phyloP scores from a whole-genome alignment of 2,113 vertebrate genomes.

The Rhinolophus ferrumequinum region DNA sequence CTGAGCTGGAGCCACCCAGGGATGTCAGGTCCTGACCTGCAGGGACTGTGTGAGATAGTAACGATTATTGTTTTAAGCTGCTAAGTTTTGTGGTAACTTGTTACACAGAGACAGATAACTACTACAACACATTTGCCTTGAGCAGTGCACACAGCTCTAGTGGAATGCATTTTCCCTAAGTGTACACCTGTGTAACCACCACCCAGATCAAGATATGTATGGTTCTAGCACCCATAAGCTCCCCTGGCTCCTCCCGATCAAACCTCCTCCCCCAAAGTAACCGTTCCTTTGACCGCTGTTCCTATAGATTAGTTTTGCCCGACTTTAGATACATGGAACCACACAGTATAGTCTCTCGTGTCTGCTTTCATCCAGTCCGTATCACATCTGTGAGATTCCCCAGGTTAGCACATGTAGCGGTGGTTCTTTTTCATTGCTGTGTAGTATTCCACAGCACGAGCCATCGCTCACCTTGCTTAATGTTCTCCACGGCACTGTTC shows the following conservation, averaged over 20 bases:
- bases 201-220: rapidly evolving
- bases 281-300: neutral
- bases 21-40: neutral
- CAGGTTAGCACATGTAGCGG: rapidly evolving
- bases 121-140: rapidly evolving
- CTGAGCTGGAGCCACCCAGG: neutral
- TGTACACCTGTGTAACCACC: rapidly evolving
- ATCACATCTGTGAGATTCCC: neutral
- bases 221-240: neutral
- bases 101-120: rapidly evolving
- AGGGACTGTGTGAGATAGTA: neutral
- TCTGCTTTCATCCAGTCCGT: neutral
- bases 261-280: neutral
- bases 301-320: neutral
- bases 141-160: neutral
- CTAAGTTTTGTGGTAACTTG: neutral
- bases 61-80: neutral
- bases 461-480: neutral
- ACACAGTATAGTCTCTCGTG: neutral
- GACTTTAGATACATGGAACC: neutral
- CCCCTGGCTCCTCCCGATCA: neutral
- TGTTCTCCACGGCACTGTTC: neutral
- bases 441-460: too few relatives aligned
- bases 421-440: neutral
- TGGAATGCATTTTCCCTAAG: neutral